Base-by-base conservation (phyloP, 2,888 invertebrate species). In the Cancer borealis region DNA sequence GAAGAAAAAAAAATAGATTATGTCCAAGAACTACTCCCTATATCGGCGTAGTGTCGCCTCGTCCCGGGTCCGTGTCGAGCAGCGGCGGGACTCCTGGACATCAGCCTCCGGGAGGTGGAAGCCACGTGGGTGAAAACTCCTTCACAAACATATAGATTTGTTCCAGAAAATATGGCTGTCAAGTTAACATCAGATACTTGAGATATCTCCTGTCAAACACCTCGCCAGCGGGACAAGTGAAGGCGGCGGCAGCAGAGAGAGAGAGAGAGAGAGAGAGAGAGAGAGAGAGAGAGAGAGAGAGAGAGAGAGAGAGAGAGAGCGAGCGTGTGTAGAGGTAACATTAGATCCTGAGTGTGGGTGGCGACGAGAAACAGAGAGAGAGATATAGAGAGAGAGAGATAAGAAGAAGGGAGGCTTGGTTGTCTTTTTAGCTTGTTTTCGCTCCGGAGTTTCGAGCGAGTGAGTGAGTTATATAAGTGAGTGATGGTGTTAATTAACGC, bases 341-440 rank as follows among this genome's bases (percentile, higher is more conserved):
- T 46, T 89, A 92, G 54, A 92, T 94, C 94, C 94, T 94, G 94
- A 94, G 94, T 90, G 66, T 92, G 46, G 39, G 84, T 93, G 93
- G 93, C 93, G 30, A 89, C 60, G 93, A 91, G 89, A 45, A n/a
- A 91, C n/a, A 60, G 87, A 90, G 49, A 49, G 17, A 17, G 30
- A 30, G 39, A 39, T 30, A 60, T 66, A 84, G 30, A 84, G 39
- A 39, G 39, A 84, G 12, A 84, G 26, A 12, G 79, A 26, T 30
- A 49, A 21, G 21, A 17, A n/a, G 26, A 66, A 84, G 26, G 30
- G 79, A 84, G 79, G 30, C 79, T 84, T 84, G 79, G 26, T 84
- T 84, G 79, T 84, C 79, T 84, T 84, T 39, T 84, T 84, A 84
- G 79, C 39, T 84, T 84, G 79, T 30, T 84, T 26, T 84, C 79